Conservation (phyloP, 2,888 invertebrate genomes). For the Eilema depressum region DNA sequence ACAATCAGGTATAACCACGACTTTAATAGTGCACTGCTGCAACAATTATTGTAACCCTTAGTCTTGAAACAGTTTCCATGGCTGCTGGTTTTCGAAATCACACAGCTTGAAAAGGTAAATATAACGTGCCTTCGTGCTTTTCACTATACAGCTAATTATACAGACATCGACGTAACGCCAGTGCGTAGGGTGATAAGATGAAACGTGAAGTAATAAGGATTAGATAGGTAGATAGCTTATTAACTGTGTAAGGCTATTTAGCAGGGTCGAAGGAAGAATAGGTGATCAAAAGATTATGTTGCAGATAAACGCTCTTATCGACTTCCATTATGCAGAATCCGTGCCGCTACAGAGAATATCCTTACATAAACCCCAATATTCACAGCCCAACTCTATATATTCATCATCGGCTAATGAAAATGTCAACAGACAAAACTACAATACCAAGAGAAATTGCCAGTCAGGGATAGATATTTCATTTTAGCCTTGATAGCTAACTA, state of each 20-base stretch:
- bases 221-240: not conserved
- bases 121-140: not conserved
- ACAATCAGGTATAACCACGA: constrained; percentile 27
- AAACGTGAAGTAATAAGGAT: not conserved
- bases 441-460: not conserved
- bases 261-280: not conserved
- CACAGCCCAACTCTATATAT: not conserved
- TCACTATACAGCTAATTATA: not conserved
- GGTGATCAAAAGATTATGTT: too few species aligned
- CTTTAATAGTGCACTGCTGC: not conserved
- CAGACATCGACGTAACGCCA: not conserved
- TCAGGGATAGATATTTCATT: not conserved
- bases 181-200: not conserved
- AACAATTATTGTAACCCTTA: not conserved
- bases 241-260: not conserved
- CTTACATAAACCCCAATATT: not conserved
- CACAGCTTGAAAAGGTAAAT: not conserved
- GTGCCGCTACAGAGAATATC: not conserved
- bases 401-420: not conserved
- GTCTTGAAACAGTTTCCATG: not conserved
- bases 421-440: not conserved
- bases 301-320: not conserved
- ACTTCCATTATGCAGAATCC: not conserved
- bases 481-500: constrained; percentile 11
- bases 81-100: not conserved